Evolutionary conservation across 2,797 vertebrate genomes (phyloP), one percentile per base, ranked within the genome.

Genomic region (Rhynchonycteris naso): DNA sequence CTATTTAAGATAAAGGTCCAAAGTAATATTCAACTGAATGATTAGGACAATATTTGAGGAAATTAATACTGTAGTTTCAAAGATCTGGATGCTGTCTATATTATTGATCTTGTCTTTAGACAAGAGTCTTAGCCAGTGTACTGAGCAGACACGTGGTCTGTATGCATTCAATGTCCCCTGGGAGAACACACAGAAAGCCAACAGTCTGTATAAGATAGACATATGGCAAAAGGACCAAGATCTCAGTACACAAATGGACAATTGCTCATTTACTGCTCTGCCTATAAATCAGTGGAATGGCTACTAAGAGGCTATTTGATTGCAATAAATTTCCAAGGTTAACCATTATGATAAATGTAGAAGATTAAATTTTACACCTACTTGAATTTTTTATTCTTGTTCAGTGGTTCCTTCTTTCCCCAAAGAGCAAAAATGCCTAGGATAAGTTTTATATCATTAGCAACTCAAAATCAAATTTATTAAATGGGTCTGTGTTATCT

Each of bases 1-100:
- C n/a, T 80, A 50, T 81, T 94, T 83, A 79, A 90, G 58, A 43
- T 61, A 88, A 94, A 82, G 7, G 5, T 58, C 52, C 47, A 75
- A 65, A 54, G 74, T 79, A 35, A 89, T 30, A 63, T 18, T 35
- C 16, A 35, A 35, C 38, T 52, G 71, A 80, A 47, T 58, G 52
- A 50, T 95, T 10, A 94, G 30, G 63, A 50, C 12, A 33, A 21
- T 47, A 26, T 50, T 16, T 58, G 72, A 90, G 71, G n/a, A 7
- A 71, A 66, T n/a, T 28, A 43, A 43, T 43, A 43, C 43, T 33
- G 35, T 71, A 30, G 5, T 33, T 28, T 65, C 30, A 59, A 9
- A 14, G 47, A 63, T 59, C 59, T 87, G 71, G 58, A 68, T 21
- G 8, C 30, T 54, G 4, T 19, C 38, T 89, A 2, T 19, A 74